phyloP scores from a whole-genome alignment of 2,113 vertebrate genomes.

The Poeciliopsis turrubarensis region DNA sequence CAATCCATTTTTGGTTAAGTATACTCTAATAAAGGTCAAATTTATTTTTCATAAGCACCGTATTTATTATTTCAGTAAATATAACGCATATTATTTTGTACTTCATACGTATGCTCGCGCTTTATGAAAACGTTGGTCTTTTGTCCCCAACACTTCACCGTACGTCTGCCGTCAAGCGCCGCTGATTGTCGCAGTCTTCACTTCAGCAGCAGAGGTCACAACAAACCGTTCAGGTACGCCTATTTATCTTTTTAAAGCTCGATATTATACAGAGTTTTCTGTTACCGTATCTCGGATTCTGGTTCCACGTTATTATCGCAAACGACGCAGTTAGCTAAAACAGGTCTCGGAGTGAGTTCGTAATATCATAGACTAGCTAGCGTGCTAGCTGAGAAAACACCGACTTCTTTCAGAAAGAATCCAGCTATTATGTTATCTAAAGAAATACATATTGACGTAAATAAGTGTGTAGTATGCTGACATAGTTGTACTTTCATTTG shows the following conservation, averaged over 20 bases:
- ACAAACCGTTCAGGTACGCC: conserved; percentile 57
- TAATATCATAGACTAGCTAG: background rate
- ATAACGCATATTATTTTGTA: background rate
- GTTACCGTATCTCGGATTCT: accelerated
- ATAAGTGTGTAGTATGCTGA: too few relatives aligned
- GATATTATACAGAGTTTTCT: accelerated
- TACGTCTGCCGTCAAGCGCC: conserved; percentile 35
- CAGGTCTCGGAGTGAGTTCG: background rate
- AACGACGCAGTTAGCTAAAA: background rate
- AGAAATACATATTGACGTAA: background rate
- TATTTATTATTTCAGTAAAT: background rate
- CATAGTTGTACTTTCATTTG: too few relatives aligned
- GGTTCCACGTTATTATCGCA: accelerated
- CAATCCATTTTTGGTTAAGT: too few relatives aligned
- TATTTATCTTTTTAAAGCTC: background rate
- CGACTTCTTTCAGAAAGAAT: background rate
- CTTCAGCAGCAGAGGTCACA: conserved; percentile 70
- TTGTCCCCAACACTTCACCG: conserved; percentile 30
- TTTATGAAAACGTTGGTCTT: background rate
- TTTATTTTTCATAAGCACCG: too few relatives aligned
- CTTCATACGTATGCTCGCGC: background rate
- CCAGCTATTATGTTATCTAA: background rate
- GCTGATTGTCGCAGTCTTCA: conserved; percentile 9
- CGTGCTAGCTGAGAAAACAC: background rate
- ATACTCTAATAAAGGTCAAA: too few relatives aligned